These are phyloP conservation scores for Himalopsyche japonica DNA, from an alignment of 2,888 invertebrate genomes.

Conservation along the genomic window DNA sequence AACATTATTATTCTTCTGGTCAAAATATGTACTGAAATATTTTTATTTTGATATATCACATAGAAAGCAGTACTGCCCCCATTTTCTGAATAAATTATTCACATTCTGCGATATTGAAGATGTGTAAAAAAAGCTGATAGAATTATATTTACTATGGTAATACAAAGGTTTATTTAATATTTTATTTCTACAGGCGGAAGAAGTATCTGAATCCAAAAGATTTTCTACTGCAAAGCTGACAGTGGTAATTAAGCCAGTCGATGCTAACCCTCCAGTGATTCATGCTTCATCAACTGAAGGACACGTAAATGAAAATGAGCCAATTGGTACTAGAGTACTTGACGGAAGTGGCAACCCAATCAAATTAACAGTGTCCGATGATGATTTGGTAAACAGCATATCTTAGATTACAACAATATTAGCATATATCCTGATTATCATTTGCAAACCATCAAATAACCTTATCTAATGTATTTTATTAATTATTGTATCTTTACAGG, in stretches of 20 bases:
- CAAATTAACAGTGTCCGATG: conserved; percentile 75
- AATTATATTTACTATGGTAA: background rate
- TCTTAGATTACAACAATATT: too few species aligned
- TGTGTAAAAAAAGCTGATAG: too few species aligned
- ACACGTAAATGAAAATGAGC: conserved; percentile 82
- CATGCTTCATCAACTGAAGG: conserved; percentile 73
- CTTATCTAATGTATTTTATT: too few species aligned
- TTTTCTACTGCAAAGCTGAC: conserved; percentile 82
- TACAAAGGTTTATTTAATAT: background rate
- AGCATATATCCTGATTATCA: background rate
- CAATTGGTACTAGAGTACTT: conserved; percentile 79
- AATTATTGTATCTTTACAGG: too few species aligned
- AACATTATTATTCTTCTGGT: too few species aligned
- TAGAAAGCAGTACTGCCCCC: too few species aligned
- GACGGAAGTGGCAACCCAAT: conserved; percentile 70
- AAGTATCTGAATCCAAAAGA: conserved; percentile 75
- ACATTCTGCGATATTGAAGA: too few species aligned
- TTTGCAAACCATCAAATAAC: too few species aligned
- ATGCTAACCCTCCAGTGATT: conserved; percentile 82
- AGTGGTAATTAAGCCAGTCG: conserved; percentile 83
- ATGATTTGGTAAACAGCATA: conserved; percentile 72
- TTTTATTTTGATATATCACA: too few species aligned
- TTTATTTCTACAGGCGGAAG: conserved; percentile 69
- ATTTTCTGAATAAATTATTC: too few species aligned
- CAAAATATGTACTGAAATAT: too few species aligned